A percentile compares a stretch with the other conserved stretches of the same genome.
phyloP scores from a whole-genome alignment of 2,888 invertebrate species.

The Andricus quercusramuli region DNA sequence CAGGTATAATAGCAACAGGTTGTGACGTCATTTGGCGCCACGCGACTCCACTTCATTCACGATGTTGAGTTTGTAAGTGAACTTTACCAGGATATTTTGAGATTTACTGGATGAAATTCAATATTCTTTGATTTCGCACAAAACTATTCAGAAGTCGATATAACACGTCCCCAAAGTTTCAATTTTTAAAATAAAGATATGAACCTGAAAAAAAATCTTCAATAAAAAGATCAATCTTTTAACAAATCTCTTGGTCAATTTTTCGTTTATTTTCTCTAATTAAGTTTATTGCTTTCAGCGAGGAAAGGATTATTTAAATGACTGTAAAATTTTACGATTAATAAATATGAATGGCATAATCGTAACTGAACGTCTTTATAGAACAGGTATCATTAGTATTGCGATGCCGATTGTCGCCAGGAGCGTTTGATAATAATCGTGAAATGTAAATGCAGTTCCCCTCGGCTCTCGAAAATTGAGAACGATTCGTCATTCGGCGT shows the following conservation, averaged over 20 bases:
- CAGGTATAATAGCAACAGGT: slow-evolving; percentile 74
- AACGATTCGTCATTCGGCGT: not conserved
- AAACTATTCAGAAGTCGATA: too few relatives aligned
- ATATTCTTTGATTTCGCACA: not conserved
- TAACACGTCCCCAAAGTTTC: too few relatives aligned
- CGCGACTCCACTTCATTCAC: slow-evolving; percentile 77
- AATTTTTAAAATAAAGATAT: too few relatives aligned
- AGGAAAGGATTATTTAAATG: not conserved
- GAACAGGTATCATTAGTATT: not conserved
- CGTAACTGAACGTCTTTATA: not conserved
- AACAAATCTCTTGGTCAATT: too few relatives aligned
- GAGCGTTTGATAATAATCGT: slow-evolving; percentile 7
- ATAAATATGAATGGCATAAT: not conserved
- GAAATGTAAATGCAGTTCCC: not conserved
- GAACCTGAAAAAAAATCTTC: too few relatives aligned
- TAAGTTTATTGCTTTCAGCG: not conserved
- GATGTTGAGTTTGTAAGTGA: slow-evolving; percentile 61
- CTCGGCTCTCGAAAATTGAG: not conserved
- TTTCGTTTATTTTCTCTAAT: not conserved
- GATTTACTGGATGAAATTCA: slow-evolving; percentile 41
- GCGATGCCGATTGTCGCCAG: not conserved
- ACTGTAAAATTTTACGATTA: not conserved
- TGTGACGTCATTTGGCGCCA: slow-evolving; percentile 77
- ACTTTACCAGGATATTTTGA: slow-evolving; percentile 68
- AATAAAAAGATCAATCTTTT: not conserved